A percentile compares a stretch with the other conserved stretches of the same genome.
Conservation (phyloP, 2,113 vertebrate genomes). For the Tiliqua scincoides region DNA sequence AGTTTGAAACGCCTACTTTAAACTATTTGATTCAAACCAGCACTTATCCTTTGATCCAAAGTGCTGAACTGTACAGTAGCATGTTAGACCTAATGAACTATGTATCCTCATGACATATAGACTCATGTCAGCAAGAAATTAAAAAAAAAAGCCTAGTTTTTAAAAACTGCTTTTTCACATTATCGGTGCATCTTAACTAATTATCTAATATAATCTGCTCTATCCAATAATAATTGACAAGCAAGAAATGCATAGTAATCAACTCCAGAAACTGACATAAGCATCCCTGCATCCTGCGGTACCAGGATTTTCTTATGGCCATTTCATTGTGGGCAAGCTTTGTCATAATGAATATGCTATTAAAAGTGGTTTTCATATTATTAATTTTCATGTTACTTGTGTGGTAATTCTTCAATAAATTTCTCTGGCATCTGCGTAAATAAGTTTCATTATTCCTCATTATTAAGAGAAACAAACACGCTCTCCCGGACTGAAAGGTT, state of each 20-base stretch:
- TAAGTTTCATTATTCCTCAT: conserved; percentile 78
- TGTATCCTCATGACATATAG: background rate
- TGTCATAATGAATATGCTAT: conserved; percentile 71
- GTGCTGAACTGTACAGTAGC: conserved; percentile 18
- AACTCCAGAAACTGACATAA: conserved; percentile 32
- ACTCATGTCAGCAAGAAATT: conserved; percentile 37
- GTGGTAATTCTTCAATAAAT: conserved; percentile 74
- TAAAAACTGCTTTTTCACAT: conserved; percentile 42
- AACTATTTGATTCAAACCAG: background rate
- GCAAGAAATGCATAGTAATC: conserved; percentile 55
- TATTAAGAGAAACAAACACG: conserved; percentile 74
- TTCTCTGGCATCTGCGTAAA: conserved; percentile 76
- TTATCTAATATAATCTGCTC: conserved; percentile 57
- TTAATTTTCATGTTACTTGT: conserved; percentile 72
- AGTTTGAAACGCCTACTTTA: too few relatives aligned
- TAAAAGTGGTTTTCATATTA: conserved; percentile 58
- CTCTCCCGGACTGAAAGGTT: conserved; percentile 67
- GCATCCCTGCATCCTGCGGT: conserved; percentile 49
- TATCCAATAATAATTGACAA: conserved; percentile 64
- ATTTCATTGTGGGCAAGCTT: conserved; percentile 64
- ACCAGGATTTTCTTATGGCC: conserved; percentile 52
- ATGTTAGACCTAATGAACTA: background rate
- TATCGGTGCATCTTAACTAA: conserved; percentile 56
- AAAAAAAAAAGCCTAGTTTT: background rate
- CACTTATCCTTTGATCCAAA: background rate